Percentiles rank a stretch among this genome's conserved stretches.
These are phyloP conservation scores for Eptesicus fuscus DNA, from an alignment of 2,113 vertebrate genomes.

Conservation along the genomic window DNA sequence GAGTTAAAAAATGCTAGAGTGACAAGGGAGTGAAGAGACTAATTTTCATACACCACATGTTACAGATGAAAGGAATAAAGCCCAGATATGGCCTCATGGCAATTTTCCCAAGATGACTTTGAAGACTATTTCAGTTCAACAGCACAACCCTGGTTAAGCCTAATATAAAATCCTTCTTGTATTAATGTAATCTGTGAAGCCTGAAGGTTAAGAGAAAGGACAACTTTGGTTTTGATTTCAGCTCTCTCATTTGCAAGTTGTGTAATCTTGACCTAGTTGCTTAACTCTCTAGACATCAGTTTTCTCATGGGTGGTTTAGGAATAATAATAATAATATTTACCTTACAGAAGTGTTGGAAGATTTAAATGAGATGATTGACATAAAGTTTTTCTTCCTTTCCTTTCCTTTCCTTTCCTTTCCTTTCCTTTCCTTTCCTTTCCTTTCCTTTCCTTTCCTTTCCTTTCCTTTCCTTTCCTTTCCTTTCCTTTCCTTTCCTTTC, in stretches of 20 bases:
- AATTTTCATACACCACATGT: not conserved
- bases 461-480: not conserved
- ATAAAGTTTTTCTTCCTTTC: not conserved
- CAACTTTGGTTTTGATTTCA: not conserved
- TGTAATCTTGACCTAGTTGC: not conserved
- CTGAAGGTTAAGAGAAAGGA: not conserved
- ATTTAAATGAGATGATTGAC: not conserved
- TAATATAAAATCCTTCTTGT: not conserved
- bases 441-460: no score
- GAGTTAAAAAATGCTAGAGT: not conserved
- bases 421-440: not conserved
- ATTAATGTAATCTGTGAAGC: not conserved
- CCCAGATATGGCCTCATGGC: not conserved
- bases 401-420: no score
- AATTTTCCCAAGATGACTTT: not conserved
- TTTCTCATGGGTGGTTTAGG: not conserved
- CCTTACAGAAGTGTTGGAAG: not conserved
- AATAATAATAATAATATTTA: not conserved
- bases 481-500: not conserved
- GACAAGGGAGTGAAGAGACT: not conserved
- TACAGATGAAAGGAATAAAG: not conserved
- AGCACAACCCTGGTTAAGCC: not conserved
- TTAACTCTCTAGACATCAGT: not conserved
- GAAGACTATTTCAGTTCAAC: not conserved
- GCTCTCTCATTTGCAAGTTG: not conserved